phyloP scores from a whole-genome alignment of 2,113 vertebrate genomes.

The Nothoprocta pentlandii region DNA sequence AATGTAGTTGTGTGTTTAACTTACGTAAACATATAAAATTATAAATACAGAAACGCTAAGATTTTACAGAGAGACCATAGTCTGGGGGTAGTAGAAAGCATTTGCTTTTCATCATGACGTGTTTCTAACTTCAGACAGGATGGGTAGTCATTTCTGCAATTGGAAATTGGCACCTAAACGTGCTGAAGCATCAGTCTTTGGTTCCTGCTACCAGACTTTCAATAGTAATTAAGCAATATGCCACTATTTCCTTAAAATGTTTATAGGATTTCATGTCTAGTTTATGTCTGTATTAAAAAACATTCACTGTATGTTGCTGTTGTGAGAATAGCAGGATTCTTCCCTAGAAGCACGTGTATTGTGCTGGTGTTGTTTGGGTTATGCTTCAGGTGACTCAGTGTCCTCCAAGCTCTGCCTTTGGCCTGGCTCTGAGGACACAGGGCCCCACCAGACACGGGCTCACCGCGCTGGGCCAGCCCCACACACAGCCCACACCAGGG shows the following conservation, averaged over 20 bases:
- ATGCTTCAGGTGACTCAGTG: neutral
- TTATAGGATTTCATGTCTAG: neutral
- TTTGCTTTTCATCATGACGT: neutral
- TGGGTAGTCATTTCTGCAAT: neutral
- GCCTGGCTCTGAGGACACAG: neutral
- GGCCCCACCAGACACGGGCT: neutral
- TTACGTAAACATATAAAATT: conserved; percentile 24
- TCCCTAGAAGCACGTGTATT: neutral
- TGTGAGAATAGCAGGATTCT: neutral
- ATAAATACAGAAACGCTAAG: conserved; percentile 13
- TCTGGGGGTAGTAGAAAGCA: neutral
- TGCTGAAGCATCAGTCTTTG: neutral
- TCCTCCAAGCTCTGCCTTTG: neutral
- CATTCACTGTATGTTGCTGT: neutral
- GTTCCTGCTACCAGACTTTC: neutral
- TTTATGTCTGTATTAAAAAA: neutral
- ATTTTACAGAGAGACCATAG: neutral
- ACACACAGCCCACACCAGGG: accelerated
- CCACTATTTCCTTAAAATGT: neutral
- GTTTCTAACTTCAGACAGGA: neutral
- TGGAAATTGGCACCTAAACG: neutral
- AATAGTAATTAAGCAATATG: neutral
- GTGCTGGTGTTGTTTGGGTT: neutral
- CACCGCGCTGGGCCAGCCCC: neutral
- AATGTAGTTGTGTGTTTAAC: conserved; percentile 38